Evolutionary conservation across 2,113 vertebrate genomes (phyloP).

Genomic region (Forbesichthys agassizii): DNA sequence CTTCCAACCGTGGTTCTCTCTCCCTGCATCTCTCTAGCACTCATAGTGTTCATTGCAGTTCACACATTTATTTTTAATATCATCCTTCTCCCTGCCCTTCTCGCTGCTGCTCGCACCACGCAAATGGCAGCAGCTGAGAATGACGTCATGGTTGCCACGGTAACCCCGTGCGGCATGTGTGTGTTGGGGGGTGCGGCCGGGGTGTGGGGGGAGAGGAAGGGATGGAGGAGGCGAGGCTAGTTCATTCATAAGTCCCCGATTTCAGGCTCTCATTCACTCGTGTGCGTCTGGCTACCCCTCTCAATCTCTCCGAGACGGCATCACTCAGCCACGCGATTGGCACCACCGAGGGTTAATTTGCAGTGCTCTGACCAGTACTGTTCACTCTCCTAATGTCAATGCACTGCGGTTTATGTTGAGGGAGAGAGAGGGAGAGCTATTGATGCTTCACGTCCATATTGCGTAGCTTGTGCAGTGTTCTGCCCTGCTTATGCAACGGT

Average conservation of each 20-base stretch:
- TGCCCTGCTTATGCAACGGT: constrained; percentile 45
- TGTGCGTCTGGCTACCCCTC: constrained; percentile 21
- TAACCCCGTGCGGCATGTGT: too few species aligned
- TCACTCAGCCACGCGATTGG: constrained; percentile 21
- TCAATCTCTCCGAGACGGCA: constrained; percentile 9
- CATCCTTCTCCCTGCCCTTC: constrained; percentile 38
- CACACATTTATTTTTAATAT: constrained; percentile 70
- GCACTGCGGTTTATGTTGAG: constrained; percentile 1
- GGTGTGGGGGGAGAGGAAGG: constrained; percentile 5
- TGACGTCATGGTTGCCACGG: constrained; percentile 76
- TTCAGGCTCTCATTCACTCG: constrained; percentile 41
- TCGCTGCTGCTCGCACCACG: constrained; percentile 50
- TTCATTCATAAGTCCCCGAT: constrained; percentile 61
- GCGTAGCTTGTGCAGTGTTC: constrained; percentile 14
- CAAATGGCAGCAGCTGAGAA: constrained; percentile 72
- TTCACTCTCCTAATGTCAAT: constrained; percentile 17
- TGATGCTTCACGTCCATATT: neutral
- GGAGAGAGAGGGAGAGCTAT: neutral
- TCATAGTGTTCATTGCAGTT: constrained; percentile 31
- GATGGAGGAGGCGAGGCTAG: constrained; percentile 39
- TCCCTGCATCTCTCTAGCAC: constrained; percentile 15
- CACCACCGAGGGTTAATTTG: constrained; percentile 21
- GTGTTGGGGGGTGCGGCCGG: too few species aligned
- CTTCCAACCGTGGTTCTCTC: neutral
- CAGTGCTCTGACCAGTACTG: constrained; percentile 19